Base-by-base conservation (phyloP, 1,140 invertebrate genomes). In the Cardiocondyla obscurior region DNA sequence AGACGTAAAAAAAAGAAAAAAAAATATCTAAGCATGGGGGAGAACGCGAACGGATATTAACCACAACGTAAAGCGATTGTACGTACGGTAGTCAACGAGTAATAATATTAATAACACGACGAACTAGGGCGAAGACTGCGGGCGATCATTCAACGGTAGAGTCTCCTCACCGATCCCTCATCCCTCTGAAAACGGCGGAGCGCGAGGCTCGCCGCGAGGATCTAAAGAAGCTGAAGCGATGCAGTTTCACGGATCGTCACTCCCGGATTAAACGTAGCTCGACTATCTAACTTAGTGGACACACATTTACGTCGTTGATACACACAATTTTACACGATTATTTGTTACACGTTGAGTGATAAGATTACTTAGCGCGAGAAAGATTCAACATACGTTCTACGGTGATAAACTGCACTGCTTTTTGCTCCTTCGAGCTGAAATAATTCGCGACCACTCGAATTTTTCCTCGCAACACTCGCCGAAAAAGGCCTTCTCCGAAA, bases 81-180 rank as follows among this genome's bases (percentile, higher is more conserved):
- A 79, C 62, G 62, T 79, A 76, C 58, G 58, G 58, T 76, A 79
- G 74, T 79, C 74, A 79, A 79, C 33, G 46, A 79, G 69, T 79
- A 67, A 67, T 76, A 60, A 62, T 36, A 72, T 28, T 28, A 55
- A 58, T 22, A 76, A 67, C 25, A 53, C 39, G 33, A 79, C 46
- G 53, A 53, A 79, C 4, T 69, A n/a, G 53, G 67, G 8, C 39
- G 10, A 67, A 77, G 46, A 19, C 22, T 57, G 19, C 16, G 14
- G 53, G 42, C 46, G 53, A 77, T 51, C 64, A 65, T 51, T 51
- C 22, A 77, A 51, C 36, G 22, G 42, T 46, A 25, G 14, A 67
- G 53, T 42, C 60, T 10, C 65, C 14, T 77, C 33, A 19, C n/a
- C 55, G 25, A 36, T 25, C 2, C 16, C 55, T 64, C 42, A 10